phyloP scores from a whole-genome alignment of 2,113 vertebrate species.

The Panthera tigris region DNA sequence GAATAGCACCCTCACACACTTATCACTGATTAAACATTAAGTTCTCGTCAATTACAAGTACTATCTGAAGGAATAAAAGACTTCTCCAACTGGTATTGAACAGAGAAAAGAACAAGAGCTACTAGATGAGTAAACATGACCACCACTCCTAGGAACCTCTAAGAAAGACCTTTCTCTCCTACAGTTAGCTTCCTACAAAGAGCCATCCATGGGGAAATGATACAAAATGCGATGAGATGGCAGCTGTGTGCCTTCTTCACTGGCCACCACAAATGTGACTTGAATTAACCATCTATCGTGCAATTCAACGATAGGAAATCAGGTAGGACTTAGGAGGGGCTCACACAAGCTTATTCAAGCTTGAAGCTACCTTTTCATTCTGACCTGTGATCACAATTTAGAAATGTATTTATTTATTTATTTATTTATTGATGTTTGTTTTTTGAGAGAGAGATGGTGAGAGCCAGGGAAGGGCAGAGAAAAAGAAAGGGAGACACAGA shows the following conservation, averaged over 20 bases:
- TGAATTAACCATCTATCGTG: constrained; percentile 20
- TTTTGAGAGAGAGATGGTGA: no score
- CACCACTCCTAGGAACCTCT: background rate
- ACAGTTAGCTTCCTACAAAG: background rate
- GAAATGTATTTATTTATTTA: constrained; percentile 41
- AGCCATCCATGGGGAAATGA: background rate
- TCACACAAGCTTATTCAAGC: background rate
- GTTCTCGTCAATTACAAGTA: background rate
- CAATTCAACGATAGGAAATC: background rate
- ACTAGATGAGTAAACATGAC: background rate
- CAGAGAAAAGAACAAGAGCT: constrained; percentile 29
- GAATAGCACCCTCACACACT: background rate
- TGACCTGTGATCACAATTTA: constrained; percentile 31
- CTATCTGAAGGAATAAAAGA: background rate
- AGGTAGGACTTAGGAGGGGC: background rate
- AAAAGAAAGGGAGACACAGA: no score
- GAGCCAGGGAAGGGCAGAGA: no score
- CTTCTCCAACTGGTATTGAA: background rate
- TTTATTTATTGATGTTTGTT: no score
- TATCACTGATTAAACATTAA: constrained; percentile 27
- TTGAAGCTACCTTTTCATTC: background rate
- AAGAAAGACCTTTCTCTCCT: background rate
- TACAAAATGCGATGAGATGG: background rate
- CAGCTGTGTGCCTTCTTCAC: background rate
- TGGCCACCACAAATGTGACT: background rate